Conservation (phyloP, 2,888 invertebrate species). For the Lithophane leautieri region DNA sequence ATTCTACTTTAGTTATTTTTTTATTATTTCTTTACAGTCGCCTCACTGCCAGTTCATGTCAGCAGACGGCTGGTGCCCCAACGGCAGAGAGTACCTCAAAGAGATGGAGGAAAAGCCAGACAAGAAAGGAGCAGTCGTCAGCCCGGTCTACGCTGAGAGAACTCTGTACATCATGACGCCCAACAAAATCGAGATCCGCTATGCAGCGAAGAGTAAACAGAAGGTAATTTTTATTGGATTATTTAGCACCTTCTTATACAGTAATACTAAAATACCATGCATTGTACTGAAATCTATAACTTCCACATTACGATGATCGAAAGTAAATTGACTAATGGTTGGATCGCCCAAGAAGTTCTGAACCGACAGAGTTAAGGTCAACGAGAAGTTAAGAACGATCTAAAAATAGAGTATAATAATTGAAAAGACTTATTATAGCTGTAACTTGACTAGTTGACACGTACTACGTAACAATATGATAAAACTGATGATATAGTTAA, state of each 20-base stretch:
- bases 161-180: slow-evolving; percentile 47
- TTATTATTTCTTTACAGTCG: slow-evolving; percentile 68
- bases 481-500: neutral
- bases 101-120: neutral
- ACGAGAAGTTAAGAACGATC: slow-evolving; percentile 5
- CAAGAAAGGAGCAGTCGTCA: slow-evolving; percentile 52
- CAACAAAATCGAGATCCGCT: slow-evolving; percentile 41
- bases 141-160: slow-evolving; percentile 60
- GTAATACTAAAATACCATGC: neutral
- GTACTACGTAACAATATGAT: slow-evolving; percentile 19
- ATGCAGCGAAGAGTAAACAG: slow-evolving; percentile 24
- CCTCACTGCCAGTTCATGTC: slow-evolving; percentile 63
- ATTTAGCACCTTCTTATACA: neutral
- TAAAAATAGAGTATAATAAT: slow-evolving; percentile 21
- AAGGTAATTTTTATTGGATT: slow-evolving; percentile 32
- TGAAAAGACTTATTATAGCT: slow-evolving; percentile 26
- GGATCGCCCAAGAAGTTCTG: slow-evolving; percentile 12
- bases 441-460: slow-evolving; percentile 4
- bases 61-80: slow-evolving; percentile 72
- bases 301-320: neutral
- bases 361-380: slow-evolving; percentile 15
- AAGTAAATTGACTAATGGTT: neutral
- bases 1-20: too few species aligned
- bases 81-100: slow-evolving; percentile 61
- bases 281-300: neutral